These are phyloP conservation scores for Pleuronectes platessa DNA, from an alignment of 2,113 vertebrate genomes.

Conservation along the genomic window DNA sequence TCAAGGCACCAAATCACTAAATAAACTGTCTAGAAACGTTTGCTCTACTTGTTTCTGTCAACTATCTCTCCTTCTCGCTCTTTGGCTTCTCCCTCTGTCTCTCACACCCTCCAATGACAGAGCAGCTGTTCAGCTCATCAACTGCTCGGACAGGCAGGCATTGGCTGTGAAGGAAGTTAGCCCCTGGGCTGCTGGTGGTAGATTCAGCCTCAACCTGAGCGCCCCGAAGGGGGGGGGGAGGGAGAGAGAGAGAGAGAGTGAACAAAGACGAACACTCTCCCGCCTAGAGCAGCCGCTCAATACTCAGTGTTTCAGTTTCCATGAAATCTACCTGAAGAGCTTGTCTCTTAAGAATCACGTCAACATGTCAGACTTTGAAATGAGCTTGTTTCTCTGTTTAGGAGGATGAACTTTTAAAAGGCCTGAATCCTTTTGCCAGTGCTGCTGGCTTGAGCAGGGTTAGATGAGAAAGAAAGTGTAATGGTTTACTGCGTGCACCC, in stretches of 20 bases:
- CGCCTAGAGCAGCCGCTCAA: too few species aligned
- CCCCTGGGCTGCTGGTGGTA: conserved; percentile 6
- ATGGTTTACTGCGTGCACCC: conserved; percentile 27
- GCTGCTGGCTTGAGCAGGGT: neutral
- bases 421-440: neutral
- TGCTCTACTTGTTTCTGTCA: neutral
- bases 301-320: too few species aligned
- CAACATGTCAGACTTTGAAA: neutral
- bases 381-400: neutral
- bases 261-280: neutral
- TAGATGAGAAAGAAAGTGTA: too few species aligned
- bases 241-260: neutral
- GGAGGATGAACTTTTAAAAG: conserved; percentile 4
- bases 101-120: conserved; percentile 24
- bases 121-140: conserved; percentile 74
- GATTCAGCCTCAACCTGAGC: neutral
- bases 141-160: conserved; percentile 54
- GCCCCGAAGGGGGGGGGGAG: neutral
- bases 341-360: neutral
- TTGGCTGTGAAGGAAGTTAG: conserved; percentile 44
- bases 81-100: conserved; percentile 22
- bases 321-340: too few species aligned
- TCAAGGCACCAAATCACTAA: too few species aligned
- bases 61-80: neutral
- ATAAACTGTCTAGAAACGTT: too few species aligned